Evolutionary conservation across 1,140 invertebrate genomes (phyloP), one percentile per base, ranked within the genome.

Genomic region (Tyrophagus putrescentiae): DNA sequence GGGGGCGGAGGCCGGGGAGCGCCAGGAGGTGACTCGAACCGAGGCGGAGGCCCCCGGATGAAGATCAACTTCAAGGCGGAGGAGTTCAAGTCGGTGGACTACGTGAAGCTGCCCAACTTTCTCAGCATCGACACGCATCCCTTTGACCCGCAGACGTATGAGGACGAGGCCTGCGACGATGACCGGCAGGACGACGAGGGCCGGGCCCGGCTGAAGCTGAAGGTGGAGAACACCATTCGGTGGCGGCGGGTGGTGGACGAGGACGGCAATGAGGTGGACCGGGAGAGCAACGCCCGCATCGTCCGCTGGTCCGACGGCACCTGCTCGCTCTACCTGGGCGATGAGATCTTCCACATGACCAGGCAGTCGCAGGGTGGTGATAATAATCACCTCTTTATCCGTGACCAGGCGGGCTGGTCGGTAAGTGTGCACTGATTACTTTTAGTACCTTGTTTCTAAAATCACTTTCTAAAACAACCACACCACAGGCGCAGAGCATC

Each of bases 121-220:
- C 78, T 94, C 39, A 74, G 73, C 68, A 73, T 76, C 27, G 75
- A 76, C 65, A 76, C 74, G 42, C 76, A 93, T 65, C 94, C 94
- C 0, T 99, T 96, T 71, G 93, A 98, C 72, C 79, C 83, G 0
- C 82, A 84, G 61, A 90, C 86, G 0, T 98, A 98, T 72, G 95
- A 98, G 75, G 94, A 98, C 76, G 95, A 98, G 76, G 91, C 98
- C 65, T 94, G 98, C 69, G 95, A 98, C 68, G 93, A 98, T 72
- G 93, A 98, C 75, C 90, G 91, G 0, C 75, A 96, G 52, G 93
- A 98, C 72, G 95, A 98, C 70, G 95, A 98, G 78, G 95, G 95
- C 67, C 75, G 92, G 62, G 86, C 87, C n/a, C 81, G 84, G n/a
- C 44, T 67, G 11, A 68, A 68, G 60, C 57, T 68, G 9, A 69